Base-by-base conservation (phyloP, 2,888 invertebrate species). In the Dusona sp. region DNA sequence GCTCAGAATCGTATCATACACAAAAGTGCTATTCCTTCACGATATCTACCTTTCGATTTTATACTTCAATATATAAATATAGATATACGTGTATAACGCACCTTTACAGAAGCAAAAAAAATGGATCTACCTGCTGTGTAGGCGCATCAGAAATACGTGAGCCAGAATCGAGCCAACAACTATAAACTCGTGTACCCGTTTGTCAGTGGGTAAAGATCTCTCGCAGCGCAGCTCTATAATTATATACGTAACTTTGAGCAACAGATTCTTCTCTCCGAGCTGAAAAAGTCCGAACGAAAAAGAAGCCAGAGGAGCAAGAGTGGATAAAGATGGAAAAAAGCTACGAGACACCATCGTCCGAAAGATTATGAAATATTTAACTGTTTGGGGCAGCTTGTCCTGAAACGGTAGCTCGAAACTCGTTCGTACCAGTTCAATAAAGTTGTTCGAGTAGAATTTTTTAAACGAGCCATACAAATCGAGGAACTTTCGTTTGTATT, bases 201-300 rank as follows among this genome's bases (percentile, higher is more conserved):
- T 67, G 64, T 73, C 54, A 38, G 81, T 29, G 19, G 33, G 54
- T 64, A 79, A 70, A 79, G 54, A 79, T 29, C 42, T 13, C 65
- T 61, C 67, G 48, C 51, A 45, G 73, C 78, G 45, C 51, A 83
- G 57, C 57, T 80, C 74, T 86, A 86, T 86, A 86, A 86, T 86
- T 86, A 86, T 81, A 86, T 67, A 75, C 67, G 74, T 78, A 68
- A 83, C 83, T 84, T 81, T 78, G 73, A 83, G 68, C 65, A 79
- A 86, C 83, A 75, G 81, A 81, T 86, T 86, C 78, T 83, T 79
- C 77, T 54, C 65, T 61, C 78, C 36, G 70, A 68, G 38, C 51
- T 33, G 42, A 74, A 42, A 16, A 25, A 29, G 42, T 57, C 36
- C 48, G 36, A 51, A 38, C n/a, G 67, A 74, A 61, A 65, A 48